Evolutionary conservation across 2,797 vertebrate genomes (phyloP), one percentile per base, ranked within the genome.

Genomic region (Pristis pectinata): DNA sequence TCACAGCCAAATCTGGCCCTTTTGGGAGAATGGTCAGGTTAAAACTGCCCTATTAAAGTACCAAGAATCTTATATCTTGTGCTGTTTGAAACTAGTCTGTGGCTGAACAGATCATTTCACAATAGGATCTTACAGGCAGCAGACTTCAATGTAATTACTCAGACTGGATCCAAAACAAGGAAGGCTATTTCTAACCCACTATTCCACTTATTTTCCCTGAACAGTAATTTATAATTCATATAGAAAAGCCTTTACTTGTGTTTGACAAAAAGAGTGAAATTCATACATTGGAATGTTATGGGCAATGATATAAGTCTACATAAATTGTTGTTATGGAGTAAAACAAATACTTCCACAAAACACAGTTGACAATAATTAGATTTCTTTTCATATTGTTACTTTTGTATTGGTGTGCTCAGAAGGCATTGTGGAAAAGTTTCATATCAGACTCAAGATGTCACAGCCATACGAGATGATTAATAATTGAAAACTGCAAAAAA

Each of bases 201-300:
- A 24, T 41, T 10, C 19, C 61, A 41, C 22, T 67, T 8, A 1
- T 10, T 41, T 19, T 10, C n/a, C 61, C 87, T 22, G 24, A 41
- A 7, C n/a, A 67, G 61, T 44, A 67, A 64, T 91, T 91, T 64
- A 6, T 37, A 91, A 91, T 64, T 11, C 59, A 91, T 37, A 41
- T 17, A 64, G 59, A 64, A 91, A 67, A 41, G 19, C 9, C 19
- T n/a, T 91, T 67, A 61, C 59, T 91, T 64, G 22, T 91, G n/a
- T 67, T 91, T 91, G 87, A 91, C 59, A 64, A 64, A 64, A 61
- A 64, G 49, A 64, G n/a, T 64, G n/a, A 91, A 91, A 91, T 91
- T 64, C 61, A 67, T 27, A 41, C 3, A 41, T 67, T 91, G n/a
- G 15, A 67, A 91, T 8, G 37, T 41, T 67, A 91, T 41, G 61